A percentile compares a stretch with the other conserved stretches of the same genome.
Evolutionary conservation across 2,888 invertebrate genomes (phyloP).

Genomic region (Spodoptera littoralis): DNA sequence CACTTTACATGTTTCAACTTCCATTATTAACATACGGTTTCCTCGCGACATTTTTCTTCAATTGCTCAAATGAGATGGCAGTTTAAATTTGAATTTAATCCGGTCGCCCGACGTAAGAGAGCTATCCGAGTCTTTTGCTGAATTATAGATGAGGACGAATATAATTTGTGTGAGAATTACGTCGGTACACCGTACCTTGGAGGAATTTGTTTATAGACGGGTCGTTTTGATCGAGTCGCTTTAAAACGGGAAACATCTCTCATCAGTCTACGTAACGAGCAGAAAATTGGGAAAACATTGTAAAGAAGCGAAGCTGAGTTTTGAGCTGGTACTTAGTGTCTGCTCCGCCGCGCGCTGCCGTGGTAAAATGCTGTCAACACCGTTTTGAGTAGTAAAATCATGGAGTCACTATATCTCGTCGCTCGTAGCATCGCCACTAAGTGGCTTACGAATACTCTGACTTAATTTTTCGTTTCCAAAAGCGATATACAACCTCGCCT

Average conservation of each 20-base stretch:
- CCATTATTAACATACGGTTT: constrained; percentile 40
- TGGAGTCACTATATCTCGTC: constrained; percentile 10
- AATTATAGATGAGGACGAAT: constrained; percentile 31
- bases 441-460: constrained; percentile 2
- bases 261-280: constrained; percentile 22
- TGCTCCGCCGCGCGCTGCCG: constrained; percentile 5
- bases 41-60: constrained; percentile 32
- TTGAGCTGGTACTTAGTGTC: constrained; percentile 21
- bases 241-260: constrained; percentile 1
- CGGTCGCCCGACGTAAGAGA: constrained; percentile 19
- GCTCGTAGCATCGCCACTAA: constrained; percentile 1
- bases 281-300: constrained; percentile 44
- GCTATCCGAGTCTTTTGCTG: constrained; percentile 13
- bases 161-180: constrained; percentile 10
- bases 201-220: background rate
- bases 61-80: constrained; percentile 22
- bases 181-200: background rate
- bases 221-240: background rate
- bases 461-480: constrained; percentile 6
- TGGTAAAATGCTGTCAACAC: constrained; percentile 34
- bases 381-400: constrained; percentile 24
- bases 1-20: constrained; percentile 44
- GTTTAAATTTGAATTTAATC: constrained; percentile 40
- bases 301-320: constrained; percentile 23
- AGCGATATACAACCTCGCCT: background rate